These are phyloP conservation scores for Trochalopteron elliotii DNA, from an alignment of 2,113 vertebrate genomes.

Conservation along the genomic window DNA sequence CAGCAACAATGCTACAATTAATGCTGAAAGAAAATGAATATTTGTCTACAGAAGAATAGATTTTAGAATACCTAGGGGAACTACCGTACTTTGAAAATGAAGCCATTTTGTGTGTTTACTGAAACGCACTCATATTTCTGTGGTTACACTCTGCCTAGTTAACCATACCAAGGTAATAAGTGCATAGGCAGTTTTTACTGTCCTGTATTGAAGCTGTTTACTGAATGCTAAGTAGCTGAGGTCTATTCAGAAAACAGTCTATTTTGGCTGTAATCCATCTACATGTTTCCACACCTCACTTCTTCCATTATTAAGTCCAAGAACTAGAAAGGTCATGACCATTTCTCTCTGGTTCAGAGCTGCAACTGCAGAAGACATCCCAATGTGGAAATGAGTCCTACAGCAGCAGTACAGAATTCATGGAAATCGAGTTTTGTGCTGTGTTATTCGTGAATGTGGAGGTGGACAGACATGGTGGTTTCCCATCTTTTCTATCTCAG, in stretches of 20 bases:
- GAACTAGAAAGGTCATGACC: conserved; percentile 26
- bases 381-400: neutral
- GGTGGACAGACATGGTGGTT: neutral
- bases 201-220: conserved; percentile 44
- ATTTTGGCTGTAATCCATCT: conserved; percentile 19
- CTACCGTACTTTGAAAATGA: conserved; percentile 47
- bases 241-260: conserved; percentile 29
- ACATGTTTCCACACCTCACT: conserved; percentile 29
- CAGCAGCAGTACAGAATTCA: neutral
- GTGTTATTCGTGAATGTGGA: neutral
- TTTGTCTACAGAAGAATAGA: conserved; percentile 52
- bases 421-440: neutral
- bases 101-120: conserved; percentile 43
- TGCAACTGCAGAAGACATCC: neutral
- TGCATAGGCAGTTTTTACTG: conserved; percentile 8
- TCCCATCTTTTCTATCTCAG: neutral
- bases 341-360: neutral
- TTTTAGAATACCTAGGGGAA: conserved; percentile 45
- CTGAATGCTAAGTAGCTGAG: conserved; percentile 29
- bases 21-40: conserved; percentile 53
- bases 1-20: conserved; percentile 54
- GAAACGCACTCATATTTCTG: conserved; percentile 37
- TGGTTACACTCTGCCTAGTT: conserved; percentile 44
- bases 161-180: conserved; percentile 53
- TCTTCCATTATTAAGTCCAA: conserved; percentile 17